These are phyloP conservation scores for Cyanoderma ruficeps DNA, from an alignment of 2,113 vertebrate genomes.

Conservation along the genomic window DNA sequence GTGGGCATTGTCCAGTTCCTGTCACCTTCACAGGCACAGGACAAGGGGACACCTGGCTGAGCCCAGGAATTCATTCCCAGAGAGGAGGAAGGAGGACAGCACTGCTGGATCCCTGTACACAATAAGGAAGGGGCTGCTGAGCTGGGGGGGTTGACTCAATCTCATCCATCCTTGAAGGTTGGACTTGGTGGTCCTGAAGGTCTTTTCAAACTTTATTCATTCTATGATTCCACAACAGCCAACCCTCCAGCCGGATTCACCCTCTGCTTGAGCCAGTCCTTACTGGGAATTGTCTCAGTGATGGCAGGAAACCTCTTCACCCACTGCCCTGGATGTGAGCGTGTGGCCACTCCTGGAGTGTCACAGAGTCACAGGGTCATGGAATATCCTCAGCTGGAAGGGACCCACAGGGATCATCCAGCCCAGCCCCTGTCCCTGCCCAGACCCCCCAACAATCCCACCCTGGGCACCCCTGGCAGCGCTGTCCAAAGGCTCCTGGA, in stretches of 20 bases:
- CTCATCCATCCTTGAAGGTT: background rate
- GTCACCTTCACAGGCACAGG: no score
- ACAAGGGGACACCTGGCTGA: background rate
- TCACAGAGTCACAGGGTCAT: rapidly evolving
- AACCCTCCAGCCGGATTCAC: background rate
- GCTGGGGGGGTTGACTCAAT: background rate
- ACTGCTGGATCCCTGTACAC: rapidly evolving
- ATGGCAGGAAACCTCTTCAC: background rate
- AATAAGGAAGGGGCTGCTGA: background rate
- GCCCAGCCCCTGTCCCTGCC: rapidly evolving
- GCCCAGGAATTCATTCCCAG: background rate
- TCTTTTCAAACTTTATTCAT: background rate
- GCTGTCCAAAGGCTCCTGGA: background rate
- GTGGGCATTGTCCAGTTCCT: rapidly evolving
- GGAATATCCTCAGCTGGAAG: rapidly evolving
- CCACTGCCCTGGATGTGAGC: no score
- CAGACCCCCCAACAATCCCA: background rate
- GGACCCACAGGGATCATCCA: rapidly evolving
- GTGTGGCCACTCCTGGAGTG: background rate
- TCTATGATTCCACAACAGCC: background rate
- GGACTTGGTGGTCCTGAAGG: background rate
- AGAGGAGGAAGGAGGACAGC: background rate
- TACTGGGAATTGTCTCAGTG: background rate
- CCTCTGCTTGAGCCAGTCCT: background rate
- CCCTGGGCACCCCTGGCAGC: background rate